Conservation (phyloP, 2,797 vertebrate species). For the Antrozous pallidus region DNA sequence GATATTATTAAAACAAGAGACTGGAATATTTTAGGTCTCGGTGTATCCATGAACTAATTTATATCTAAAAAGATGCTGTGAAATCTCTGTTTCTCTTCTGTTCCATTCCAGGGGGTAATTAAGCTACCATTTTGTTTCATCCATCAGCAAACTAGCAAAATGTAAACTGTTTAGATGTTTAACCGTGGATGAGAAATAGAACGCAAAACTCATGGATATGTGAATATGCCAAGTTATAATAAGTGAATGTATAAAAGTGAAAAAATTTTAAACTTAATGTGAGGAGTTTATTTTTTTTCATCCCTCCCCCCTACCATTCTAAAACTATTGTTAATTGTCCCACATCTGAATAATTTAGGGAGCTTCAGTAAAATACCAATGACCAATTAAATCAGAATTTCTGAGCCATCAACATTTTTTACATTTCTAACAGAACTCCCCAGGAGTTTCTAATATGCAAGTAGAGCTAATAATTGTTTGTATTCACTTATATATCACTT, state of each 20-base stretch:
- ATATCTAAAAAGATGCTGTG: neutral
- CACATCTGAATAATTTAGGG: neutral
- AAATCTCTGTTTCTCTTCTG: neutral
- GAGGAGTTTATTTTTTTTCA: neutral
- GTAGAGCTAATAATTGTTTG: neutral
- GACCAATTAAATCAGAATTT: constrained; percentile 5
- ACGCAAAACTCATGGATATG: neutral
- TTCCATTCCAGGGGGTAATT: neutral
- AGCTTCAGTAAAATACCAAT: neutral
- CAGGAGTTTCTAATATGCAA: neutral
- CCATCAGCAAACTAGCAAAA: neutral
- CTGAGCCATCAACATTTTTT: neutral
- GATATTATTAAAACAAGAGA: neutral
- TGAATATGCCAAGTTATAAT: neutral
- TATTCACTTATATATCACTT: neutral
- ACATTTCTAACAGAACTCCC: neutral
- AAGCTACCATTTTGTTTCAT: neutral
- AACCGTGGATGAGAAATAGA: neutral
- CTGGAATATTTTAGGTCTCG: neutral
- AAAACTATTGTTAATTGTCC: neutral
- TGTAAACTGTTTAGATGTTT: neutral
- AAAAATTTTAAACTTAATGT: neutral
- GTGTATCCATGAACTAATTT: neutral
- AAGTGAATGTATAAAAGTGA: neutral
- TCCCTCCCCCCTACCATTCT: neutral